Conservation (phyloP, 2,888 invertebrate genomes). For the Drosophila meridiana region DNA sequence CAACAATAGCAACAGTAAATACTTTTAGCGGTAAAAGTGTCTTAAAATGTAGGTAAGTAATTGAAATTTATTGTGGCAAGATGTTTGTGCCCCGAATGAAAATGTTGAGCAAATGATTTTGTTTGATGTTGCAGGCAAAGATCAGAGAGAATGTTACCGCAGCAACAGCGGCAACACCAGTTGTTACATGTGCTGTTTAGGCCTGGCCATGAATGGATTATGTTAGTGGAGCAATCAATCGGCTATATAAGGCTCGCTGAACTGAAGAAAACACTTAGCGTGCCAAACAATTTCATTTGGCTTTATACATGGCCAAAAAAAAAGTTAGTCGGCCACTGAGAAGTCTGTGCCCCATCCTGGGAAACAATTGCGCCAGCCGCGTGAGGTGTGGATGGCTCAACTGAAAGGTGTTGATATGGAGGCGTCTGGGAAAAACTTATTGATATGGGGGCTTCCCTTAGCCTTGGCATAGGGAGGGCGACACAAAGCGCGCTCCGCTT, state of each 20-base stretch:
- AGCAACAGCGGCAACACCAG: conserved; percentile 44
- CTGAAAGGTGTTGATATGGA: conserved; percentile 63
- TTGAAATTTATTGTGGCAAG: conserved; percentile 82
- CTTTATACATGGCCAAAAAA: conserved; percentile 70
- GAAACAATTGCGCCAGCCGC: conserved; percentile 44
- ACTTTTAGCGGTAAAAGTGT: conserved; percentile 79
- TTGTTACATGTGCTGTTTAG: conserved; percentile 2
- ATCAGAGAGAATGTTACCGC: conserved; percentile 58
- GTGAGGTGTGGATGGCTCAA: conserved; percentile 4
- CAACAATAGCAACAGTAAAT: conserved; percentile 56
- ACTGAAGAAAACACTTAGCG: conserved; percentile 77
- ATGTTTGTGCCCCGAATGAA: conserved; percentile 60
- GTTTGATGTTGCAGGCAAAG: conserved; percentile 55
- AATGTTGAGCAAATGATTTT: conserved; percentile 51
- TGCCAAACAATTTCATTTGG: conserved; percentile 75
- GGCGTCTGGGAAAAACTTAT: conserved; percentile 62
- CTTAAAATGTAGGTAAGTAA: conserved; percentile 79
- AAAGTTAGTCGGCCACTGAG: conserved; percentile 39
- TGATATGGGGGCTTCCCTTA: conserved; percentile 69
- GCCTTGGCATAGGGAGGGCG: conserved; percentile 42
- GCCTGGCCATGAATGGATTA: conserved; percentile 55
- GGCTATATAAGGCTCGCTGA: conserved; percentile 74
- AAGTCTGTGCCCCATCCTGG: conserved; percentile 54
- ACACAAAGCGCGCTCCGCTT: conserved; percentile 32
- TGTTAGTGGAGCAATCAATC: conserved; percentile 82